phyloP scores from a whole-genome alignment of 2,797 vertebrate species.

The Semotilus atromaculatus region DNA sequence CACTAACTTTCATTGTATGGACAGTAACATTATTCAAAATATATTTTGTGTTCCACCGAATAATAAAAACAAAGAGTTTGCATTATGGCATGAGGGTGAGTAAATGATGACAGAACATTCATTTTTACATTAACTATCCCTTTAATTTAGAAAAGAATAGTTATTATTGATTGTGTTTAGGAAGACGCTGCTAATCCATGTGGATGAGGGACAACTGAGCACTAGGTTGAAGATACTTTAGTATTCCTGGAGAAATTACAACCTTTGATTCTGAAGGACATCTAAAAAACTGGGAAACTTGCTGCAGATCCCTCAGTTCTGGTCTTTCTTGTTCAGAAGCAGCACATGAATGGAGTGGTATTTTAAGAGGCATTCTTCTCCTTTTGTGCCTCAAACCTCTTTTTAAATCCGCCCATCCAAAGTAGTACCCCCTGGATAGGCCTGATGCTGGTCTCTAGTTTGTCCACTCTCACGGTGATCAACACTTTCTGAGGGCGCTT shows the following conservation, averaged over 20 bases:
- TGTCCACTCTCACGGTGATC: conserved; percentile 44
- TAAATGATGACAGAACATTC: neutral
- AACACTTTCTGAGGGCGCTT: conserved; percentile 38
- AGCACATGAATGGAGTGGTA: conserved; percentile 14
- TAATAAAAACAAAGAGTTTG: neutral
- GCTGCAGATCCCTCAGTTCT: neutral
- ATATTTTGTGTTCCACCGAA: neutral
- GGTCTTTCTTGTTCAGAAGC: neutral
- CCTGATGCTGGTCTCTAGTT: conserved; percentile 36
- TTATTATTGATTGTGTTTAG: neutral
- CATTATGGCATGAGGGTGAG: neutral
- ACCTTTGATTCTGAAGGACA: neutral
- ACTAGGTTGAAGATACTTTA: neutral
- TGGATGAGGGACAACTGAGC: neutral
- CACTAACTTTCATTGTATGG: neutral
- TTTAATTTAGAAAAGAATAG: conserved; percentile 7
- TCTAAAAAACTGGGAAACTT: neutral
- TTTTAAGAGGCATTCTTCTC: conserved; percentile 45
- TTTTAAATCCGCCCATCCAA: conserved; percentile 27
- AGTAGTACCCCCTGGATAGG: conserved; percentile 35
- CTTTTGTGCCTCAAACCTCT: conserved; percentile 50
- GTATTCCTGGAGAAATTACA: neutral
- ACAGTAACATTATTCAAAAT: neutral
- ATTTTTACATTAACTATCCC: neutral
- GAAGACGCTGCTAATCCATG: neutral